Evolutionary conservation across 2,113 vertebrate genomes (phyloP), one percentile per base, ranked within the genome.

Genomic region (Neodontobutis hainanensis): DNA sequence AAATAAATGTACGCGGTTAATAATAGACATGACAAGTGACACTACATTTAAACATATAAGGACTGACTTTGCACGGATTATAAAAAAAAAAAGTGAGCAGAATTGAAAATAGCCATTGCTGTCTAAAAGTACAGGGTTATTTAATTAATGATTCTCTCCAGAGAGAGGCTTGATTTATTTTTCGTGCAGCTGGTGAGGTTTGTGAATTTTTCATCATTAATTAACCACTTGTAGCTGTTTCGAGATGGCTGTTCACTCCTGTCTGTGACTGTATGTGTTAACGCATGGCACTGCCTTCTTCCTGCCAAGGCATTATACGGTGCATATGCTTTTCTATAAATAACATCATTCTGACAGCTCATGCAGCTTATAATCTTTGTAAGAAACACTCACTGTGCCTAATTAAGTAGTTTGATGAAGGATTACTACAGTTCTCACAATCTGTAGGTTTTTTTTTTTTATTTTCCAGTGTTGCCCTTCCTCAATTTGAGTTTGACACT

Each of bases 181-280:
- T 32, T 32, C 42, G 38, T 27, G 42, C 57, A 76, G 65, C 65
- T 63, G 35, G n/a, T 42, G 64, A 81, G 74, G 69, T 14, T 16
- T 61, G 32, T 38, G n/a, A 62, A 14, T 49, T 55, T 51, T 76
- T 52, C 6, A 45, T 15, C 38, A 34, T 47, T 81, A 83, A 89
- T 89, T 78, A 73, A 43, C 70, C 55, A 68, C 65, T 77, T 68
- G 70, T 71, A 49, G 70, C 62, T 66, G 38, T 69, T 77, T 75
- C 70, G 70, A 84, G 66, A 61, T 77, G 65, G 55, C 36, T 50
- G 2, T 49, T 80, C 52, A 59, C 44, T 8, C 48, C 16, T 65
- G 40, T 61, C n/a, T 1, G n/a, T 19, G 40, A 64, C n/a, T 1
- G n/a, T 19, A 11, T 52, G 46, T 56, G 65, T 66, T 40, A 73